Base-by-base conservation (phyloP, 2,113 vertebrate genomes). In the Willisornis vidua region DNA sequence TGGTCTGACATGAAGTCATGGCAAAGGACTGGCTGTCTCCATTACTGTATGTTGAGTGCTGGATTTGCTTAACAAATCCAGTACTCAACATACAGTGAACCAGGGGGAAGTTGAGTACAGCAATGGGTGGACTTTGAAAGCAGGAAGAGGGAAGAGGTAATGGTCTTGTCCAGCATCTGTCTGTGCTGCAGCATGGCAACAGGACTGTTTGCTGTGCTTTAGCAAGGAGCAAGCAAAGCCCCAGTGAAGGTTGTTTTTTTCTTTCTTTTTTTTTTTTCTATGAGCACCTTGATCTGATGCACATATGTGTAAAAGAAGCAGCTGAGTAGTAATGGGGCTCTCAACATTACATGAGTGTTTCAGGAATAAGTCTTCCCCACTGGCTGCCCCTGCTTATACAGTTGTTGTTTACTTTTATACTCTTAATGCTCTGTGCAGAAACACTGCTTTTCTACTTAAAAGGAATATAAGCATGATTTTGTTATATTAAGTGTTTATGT, bases 161-260 rank as follows among this genome's bases (percentile, higher is more conserved):
- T 46, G 52, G 18, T 67, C 14, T 23, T 41, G 37, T 26, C 48
- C 26, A 43, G 25, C 25, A 12, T 37, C 25, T 59, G 45, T 19
- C 19, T 28, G 19, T 25, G 25, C 28, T 16, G 9, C 7, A 12
- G 16, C 12, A 14, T n/a, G 19, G 12, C 49, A 4, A 45, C 28
- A 67, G 41, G 26, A 31, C 11, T 3, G 0, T 49, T 43, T 2
- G 0, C 22, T 2, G 1, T 22, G 26, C 43, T 84, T 63, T 68
- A 51, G 6, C 8, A 77, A 65, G 8, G 10, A 51, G 29, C 18
- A 65, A 66, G 7, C 0, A 1, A 75, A 74, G 51, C 18, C 43
- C 45, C 54, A 23, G 25, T 31, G 31, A 78, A 65, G 28, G 19
- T 12, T 20, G 3, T 12, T 55, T 51, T 51, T 51, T 51, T 28